phyloP scores from a whole-genome alignment of 2,113 vertebrate species.

The Lepus americanus region DNA sequence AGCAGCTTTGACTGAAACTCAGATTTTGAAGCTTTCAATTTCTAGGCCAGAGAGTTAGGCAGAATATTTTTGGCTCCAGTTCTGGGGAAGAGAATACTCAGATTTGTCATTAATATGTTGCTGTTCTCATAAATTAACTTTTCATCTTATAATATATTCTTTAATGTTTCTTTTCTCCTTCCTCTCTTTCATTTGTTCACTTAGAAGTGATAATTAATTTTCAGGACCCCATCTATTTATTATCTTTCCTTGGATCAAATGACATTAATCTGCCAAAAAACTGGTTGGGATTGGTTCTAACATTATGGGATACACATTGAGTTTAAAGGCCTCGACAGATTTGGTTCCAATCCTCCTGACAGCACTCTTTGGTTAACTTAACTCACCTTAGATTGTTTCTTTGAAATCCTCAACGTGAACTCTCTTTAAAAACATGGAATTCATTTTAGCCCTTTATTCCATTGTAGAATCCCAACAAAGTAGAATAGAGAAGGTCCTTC shows the following conservation, averaged over 20 bases:
- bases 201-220: conserved; percentile 44
- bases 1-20: conserved; percentile 36
- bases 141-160: neutral
- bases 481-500: neutral
- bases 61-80: conserved; percentile 45
- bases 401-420: neutral
- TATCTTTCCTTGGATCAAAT: neutral
- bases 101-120: conserved; percentile 63
- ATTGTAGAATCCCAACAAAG: conserved; percentile 23
- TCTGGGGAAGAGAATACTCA: conserved; percentile 46
- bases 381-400: neutral
- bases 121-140: conserved; percentile 33
- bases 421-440: neutral
- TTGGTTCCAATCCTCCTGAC: neutral
- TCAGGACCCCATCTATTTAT: neutral
- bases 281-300: neutral
- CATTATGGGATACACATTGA: neutral
- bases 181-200: neutral
- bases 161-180: neutral
- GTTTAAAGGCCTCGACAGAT: neutral
- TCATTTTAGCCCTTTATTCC: neutral
- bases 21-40: conserved; percentile 54
- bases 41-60: conserved; percentile 42
- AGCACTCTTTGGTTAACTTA: neutral
- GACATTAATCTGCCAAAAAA: neutral